Evolutionary conservation across 2,113 vertebrate species (phyloP).

Genomic region (Ploceus nigricollis): DNA sequence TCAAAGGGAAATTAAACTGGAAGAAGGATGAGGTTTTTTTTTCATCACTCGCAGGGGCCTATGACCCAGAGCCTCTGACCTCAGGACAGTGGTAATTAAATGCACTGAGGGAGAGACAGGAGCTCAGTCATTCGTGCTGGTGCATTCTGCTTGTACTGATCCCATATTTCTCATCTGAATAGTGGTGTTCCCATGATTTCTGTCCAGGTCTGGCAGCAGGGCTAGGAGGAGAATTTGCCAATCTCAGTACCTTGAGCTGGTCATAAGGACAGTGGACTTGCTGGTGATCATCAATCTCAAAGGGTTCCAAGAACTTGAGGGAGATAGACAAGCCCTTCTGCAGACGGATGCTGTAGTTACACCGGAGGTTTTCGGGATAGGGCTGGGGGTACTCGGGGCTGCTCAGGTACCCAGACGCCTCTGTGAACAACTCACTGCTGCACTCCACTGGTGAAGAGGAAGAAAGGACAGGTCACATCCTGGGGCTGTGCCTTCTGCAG

Average conservation of each 20-base stretch:
- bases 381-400: constrained; percentile 76
- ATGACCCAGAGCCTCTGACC: neutral
- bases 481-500: neutral
- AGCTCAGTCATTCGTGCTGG: neutral
- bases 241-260: constrained; percentile 73
- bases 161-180: neutral
- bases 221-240: neutral
- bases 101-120: neutral
- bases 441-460: constrained; percentile 64
- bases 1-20: neutral
- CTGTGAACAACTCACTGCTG: constrained; percentile 70
- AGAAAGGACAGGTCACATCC: neutral
- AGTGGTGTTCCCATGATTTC: neutral
- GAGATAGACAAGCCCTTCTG: constrained; percentile 66
- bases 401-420: constrained; percentile 64
- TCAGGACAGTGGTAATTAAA: neutral
- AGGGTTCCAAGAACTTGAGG: constrained; percentile 73
- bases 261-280: constrained; percentile 78
- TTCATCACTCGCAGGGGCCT: neutral
- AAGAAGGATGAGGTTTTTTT: neutral
- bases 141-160: neutral
- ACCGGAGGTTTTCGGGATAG: constrained; percentile 72
- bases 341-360: constrained; percentile 79
- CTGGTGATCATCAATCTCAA: constrained; percentile 80
- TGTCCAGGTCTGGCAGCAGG: neutral